These are phyloP conservation scores for Ailuropoda melanoleuca DNA, from an alignment of 2,113 vertebrate species.

Conservation along the genomic window DNA sequence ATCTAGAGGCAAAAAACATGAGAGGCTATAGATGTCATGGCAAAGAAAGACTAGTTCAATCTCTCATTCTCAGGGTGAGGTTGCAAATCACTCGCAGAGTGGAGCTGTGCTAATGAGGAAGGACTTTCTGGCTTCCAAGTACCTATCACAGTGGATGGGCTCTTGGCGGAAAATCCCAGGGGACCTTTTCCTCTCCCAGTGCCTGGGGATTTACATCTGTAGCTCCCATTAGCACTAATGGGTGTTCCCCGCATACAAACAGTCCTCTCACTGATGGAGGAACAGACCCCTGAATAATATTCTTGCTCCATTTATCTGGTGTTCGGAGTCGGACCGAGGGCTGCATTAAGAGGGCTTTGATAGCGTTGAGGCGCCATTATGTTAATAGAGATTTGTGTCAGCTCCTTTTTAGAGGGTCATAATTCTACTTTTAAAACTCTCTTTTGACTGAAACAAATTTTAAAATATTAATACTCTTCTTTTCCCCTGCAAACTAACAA, in stretches of 20 bases:
- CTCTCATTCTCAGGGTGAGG: background rate
- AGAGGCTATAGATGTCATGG: background rate
- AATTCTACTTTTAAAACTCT: slow-evolving; percentile 61
- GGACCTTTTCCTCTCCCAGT: background rate
- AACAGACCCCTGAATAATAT: slow-evolving; percentile 13
- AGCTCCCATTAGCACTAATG: slow-evolving; percentile 68
- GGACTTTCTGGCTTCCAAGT: background rate
- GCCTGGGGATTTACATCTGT: slow-evolving; percentile 74
- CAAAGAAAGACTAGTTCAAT: background rate
- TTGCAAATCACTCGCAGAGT: background rate
- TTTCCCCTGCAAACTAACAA: background rate
- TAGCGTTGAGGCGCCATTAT: slow-evolving; percentile 10
- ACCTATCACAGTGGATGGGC: background rate
- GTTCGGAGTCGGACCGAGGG: background rate
- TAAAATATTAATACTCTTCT: slow-evolving; percentile 46
- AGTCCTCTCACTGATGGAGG: slow-evolving; percentile 1
- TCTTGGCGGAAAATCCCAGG: slow-evolving; percentile 43
- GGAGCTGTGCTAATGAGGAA: slow-evolving; percentile 1
- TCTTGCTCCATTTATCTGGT: slow-evolving; percentile 52
- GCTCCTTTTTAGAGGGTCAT: slow-evolving; percentile 53
- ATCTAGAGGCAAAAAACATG: slow-evolving; percentile 69
- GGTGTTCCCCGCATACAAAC: slow-evolving; percentile 26
- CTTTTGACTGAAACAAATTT: slow-evolving; percentile 40
- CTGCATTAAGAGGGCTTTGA: slow-evolving; percentile 12
- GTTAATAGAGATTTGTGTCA: slow-evolving; percentile 64